phyloP scores from a whole-genome alignment of 1,140 invertebrate species.

The Atta cephalotes region DNA sequence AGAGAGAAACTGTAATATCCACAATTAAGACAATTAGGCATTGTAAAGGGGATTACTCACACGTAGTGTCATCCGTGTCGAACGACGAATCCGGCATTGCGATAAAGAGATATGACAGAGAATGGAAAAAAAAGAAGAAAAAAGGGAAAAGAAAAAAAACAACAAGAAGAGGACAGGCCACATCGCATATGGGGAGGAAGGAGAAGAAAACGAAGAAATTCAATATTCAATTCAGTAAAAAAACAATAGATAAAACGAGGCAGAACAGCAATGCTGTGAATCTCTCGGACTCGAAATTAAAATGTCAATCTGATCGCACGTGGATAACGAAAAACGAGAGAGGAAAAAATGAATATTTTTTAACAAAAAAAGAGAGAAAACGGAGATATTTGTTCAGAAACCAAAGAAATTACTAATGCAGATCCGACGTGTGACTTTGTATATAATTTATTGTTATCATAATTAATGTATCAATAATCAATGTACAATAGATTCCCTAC shows the following conservation, averaged over 20 bases:
- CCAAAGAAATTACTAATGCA: conserved; percentile 67
- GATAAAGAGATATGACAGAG: conserved; percentile 79
- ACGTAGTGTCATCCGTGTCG: conserved; percentile 85
- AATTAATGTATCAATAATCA: conserved; percentile 86
- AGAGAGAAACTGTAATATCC: conserved; percentile 70
- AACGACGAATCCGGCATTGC: conserved; percentile 86
- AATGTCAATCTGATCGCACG: conserved; percentile 22
- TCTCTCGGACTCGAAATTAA: conserved; percentile 37
- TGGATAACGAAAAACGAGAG: background rate
- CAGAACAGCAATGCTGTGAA: conserved; percentile 33
- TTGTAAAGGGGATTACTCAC: conserved; percentile 84
- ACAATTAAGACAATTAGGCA: conserved; percentile 74
- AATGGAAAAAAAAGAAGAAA: conserved; percentile 54
- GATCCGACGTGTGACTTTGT: conserved; percentile 80
- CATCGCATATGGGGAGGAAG: background rate
- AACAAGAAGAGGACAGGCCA: conserved; percentile 24
- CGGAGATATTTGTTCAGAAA: background rate
- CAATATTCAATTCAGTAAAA: conserved; percentile 4
- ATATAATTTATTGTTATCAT: conserved; percentile 86
- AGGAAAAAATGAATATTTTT: background rate
- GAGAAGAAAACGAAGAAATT: background rate
- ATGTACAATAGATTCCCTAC: conserved; percentile 86
- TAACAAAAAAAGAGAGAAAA: conserved; percentile 42
- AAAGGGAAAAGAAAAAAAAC: too few species aligned
- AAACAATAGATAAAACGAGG: conserved; percentile 24